Evolutionary conservation across 2,797 vertebrate species (phyloP).

Genomic region (Limosa lapponica): DNA sequence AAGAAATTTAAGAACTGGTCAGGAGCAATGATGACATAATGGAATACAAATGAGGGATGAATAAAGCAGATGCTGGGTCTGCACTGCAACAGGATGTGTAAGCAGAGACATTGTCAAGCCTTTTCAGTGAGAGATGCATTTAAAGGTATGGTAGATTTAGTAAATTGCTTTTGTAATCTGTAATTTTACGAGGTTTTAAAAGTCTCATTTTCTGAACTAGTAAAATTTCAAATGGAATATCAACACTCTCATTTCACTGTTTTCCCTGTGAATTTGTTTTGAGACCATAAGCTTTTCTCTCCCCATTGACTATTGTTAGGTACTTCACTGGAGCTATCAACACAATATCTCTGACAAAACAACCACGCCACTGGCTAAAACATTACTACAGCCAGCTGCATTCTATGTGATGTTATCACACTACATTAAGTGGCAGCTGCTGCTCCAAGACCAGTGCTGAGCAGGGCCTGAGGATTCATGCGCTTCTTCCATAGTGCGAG

Average conservation of each 20-base stretch:
- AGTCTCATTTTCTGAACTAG: not conserved
- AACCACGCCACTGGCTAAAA: not conserved
- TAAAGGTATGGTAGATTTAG: not conserved
- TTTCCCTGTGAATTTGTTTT: not conserved
- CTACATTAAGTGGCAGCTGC: slow-evolving; percentile 31
- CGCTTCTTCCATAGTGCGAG: not conserved
- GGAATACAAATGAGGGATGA: not conserved
- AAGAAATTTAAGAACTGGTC: not conserved
- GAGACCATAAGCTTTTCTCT: not conserved
- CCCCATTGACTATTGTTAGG: not conserved
- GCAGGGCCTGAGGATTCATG: not conserved
- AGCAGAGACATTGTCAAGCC: not conserved
- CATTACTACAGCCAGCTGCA: not conserved
- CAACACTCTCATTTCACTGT: not conserved
- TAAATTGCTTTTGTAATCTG: not conserved
- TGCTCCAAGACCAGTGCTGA: not conserved
- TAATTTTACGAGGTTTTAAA: not conserved
- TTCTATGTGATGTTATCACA: not conserved
- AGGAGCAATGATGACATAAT: not conserved
- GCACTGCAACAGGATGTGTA: not conserved
- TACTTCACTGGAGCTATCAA: not conserved
- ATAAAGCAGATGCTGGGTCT: not conserved
- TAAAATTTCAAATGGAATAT: not conserved
- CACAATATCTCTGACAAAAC: not conserved
- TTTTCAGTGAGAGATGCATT: not conserved